Evolutionary conservation across 2,797 vertebrate genomes (phyloP), one percentile per base, ranked within the genome.

Genomic region (Zalophus californianus): DNA sequence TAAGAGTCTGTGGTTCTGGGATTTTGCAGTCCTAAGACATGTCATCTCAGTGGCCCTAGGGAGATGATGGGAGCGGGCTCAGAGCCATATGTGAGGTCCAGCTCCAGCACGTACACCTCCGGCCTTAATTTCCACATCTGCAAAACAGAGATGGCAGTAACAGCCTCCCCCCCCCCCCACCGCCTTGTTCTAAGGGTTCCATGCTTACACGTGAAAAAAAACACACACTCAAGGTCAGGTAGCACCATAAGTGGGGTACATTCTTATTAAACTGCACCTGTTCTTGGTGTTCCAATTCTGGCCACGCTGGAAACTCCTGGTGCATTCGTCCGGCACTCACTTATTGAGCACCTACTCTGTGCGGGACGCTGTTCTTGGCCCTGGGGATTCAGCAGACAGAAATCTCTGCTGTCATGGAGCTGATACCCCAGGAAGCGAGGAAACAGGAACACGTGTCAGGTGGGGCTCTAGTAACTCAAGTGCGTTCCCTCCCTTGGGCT

Each of bases 181-280:
- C 29, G 1, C 20, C 27, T 10, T 0, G 0, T 5, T n/a, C 84
- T 38, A 4, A 27, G 52, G 48, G 56, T 32, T 70, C 5, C 32
- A 29, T 6, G 56, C 13, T 54, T 3, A 25, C n/a, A 1, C 3
- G n/a, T 18, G 25, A 58, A 25, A 18, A n/a, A 3, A 15, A 10
- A 2, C 16, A 20, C 93, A 10, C 32, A 16, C 29, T 72, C 41
- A 18, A 3, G 7, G 5, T 38, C 16, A 35, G 23, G 21, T 64
- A 77, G 20, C 0, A 5, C 78, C 29, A 2, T 3, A 25, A 15
- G 18, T 2, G 1, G 41, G 4, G 5, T 5, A 48, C 25, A 0
- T 62, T 15, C 9, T 77, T 15, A 15, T 2, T 29, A 41, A 73
- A 66, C 7, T 5, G 32, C 27, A 52, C 48, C 54, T 48, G 20